These are phyloP conservation scores for Xanthorhoe designata DNA, from an alignment of 2,888 invertebrate genomes.

Conservation along the genomic window DNA sequence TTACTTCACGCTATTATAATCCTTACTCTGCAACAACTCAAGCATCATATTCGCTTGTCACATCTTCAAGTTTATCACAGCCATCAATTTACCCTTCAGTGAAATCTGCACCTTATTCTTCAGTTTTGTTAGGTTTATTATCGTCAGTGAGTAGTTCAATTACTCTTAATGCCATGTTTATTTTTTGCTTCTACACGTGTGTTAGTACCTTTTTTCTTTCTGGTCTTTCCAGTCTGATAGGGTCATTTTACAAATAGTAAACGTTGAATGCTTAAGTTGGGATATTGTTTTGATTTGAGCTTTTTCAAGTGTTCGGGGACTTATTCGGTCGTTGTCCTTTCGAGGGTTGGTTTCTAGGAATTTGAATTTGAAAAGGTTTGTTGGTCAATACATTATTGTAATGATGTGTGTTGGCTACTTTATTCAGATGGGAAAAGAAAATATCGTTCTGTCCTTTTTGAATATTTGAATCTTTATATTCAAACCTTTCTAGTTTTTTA, in stretches of 20 bases:
- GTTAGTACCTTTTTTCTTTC: constrained; percentile 53
- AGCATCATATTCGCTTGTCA: constrained; percentile 22
- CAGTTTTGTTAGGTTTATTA: constrained; percentile 24
- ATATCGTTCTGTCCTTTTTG: background rate
- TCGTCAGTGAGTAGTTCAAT: constrained; percentile 30
- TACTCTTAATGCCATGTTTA: constrained; percentile 50
- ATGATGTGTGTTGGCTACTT: constrained; percentile 22
- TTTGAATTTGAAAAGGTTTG: constrained; percentile 27
- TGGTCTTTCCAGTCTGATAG: constrained; percentile 56
- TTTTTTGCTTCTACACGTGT: constrained; percentile 60
- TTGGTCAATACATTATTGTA: constrained; percentile 30
- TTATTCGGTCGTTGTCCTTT: constrained; percentile 32
- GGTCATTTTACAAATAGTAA: constrained; percentile 59
- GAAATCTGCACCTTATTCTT: constrained; percentile 1
- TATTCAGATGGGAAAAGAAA: background rate
- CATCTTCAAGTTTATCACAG: constrained; percentile 25
- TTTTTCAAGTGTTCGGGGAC: constrained; percentile 36
- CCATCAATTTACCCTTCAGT: constrained; percentile 9
- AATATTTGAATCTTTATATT: background rate
- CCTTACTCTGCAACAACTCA: constrained; percentile 26
- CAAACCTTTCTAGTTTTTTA: background rate
- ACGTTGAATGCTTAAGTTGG: constrained; percentile 52
- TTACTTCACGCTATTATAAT: constrained; percentile 32
- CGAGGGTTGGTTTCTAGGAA: constrained; percentile 35
- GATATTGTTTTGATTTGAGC: constrained; percentile 46